Percentiles rank a stretch among this genome's conserved stretches.
phyloP scores from a whole-genome alignment of 2,888 invertebrate genomes.

The Priapulus caudatus region DNA sequence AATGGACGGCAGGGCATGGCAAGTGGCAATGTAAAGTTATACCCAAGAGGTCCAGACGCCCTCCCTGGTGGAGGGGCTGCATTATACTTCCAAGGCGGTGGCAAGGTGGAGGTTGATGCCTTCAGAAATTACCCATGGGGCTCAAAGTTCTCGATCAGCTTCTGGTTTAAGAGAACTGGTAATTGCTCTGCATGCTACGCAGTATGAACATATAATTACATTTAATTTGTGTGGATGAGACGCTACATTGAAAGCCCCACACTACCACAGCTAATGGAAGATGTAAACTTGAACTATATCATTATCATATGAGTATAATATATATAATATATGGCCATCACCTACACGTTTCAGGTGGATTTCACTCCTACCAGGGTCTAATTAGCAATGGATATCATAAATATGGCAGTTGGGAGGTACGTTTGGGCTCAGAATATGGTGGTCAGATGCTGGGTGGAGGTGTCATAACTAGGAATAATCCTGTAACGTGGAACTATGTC shows the following conservation, averaged over 20 bases:
- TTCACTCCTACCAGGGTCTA: neutral
- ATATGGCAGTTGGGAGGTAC: constrained; percentile 3
- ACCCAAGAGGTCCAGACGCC: no score
- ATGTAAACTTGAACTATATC: no score
- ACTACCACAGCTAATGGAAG: no score
- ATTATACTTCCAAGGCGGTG: neutral
- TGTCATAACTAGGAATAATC: neutral
- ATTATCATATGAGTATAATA: no score
- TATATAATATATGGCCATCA: no score
- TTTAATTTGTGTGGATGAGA: no score
- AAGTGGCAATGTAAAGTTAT: neutral
- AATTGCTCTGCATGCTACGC: no score
- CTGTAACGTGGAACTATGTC: neutral
- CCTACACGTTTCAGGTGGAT: no score
- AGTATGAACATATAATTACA: no score
- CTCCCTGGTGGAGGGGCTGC: neutral
- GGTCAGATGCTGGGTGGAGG: neutral
- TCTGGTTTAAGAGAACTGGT: neutral
- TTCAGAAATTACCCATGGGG: neutral
- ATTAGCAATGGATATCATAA: neutral
- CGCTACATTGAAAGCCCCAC: no score
- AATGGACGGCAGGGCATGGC: neutral
- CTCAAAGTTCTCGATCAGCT: neutral
- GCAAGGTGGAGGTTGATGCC: neutral
- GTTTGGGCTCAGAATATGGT: neutral